Evolutionary conservation across 2,797 vertebrate genomes (phyloP).

Genomic region (Lepidocolaptes lacrymiger): DNA sequence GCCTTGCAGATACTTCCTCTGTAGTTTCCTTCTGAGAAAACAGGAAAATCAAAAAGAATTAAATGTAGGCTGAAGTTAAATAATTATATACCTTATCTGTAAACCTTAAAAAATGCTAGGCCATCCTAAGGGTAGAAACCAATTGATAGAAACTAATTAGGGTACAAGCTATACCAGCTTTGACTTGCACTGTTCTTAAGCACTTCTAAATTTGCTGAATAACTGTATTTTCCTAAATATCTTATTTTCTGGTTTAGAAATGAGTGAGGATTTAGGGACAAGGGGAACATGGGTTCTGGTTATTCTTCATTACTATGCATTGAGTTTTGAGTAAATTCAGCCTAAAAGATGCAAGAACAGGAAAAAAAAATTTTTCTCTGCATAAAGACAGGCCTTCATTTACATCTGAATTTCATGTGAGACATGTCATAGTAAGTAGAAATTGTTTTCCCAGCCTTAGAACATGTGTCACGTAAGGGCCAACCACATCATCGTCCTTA

Average conservation of each 20-base stretch:
- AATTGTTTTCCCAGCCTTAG: not conserved
- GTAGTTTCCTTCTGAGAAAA: not conserved
- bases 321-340: not conserved
- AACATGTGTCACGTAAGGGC: not conserved
- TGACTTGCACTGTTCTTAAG: not conserved
- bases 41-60: not conserved
- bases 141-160: not conserved
- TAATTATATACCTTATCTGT: not conserved
- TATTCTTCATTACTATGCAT: not conserved
- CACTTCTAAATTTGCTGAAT: not conserved
- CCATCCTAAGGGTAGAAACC: not conserved
- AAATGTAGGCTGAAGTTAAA: not conserved
- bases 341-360: not conserved
- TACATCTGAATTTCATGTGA: not conserved
- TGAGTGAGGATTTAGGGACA: not conserved
- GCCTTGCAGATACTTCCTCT: not conserved
- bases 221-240: not conserved
- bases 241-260: not conserved
- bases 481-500: not conserved
- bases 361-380: not conserved
- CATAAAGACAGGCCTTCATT: not conserved
- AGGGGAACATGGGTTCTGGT: not conserved
- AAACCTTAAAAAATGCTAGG: not conserved
- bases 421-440: not conserved
- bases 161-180: not conserved